These are phyloP conservation scores for Hyphantria cunea DNA, from an alignment of 1,140 invertebrate species.

Conservation along the genomic window DNA sequence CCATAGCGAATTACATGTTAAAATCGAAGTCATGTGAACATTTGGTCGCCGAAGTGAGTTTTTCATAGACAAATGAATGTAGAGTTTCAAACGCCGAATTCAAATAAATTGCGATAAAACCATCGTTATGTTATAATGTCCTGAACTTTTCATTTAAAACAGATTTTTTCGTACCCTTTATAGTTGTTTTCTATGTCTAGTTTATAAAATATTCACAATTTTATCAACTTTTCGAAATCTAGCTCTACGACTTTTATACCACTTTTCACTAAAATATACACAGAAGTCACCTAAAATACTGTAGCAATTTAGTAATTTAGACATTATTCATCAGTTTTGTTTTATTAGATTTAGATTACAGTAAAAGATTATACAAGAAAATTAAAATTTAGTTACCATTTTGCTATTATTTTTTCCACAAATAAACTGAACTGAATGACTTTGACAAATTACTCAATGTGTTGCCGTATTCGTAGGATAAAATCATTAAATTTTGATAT, in stretches of 20 bases:
- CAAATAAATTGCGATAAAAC: too few species aligned
- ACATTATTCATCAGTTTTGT: neutral
- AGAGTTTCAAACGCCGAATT: neutral
- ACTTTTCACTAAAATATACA: conserved; percentile 40
- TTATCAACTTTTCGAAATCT: conserved; percentile 4
- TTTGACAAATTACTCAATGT: conserved; percentile 24
- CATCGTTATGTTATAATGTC: too few species aligned
- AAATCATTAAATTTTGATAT: too few species aligned
- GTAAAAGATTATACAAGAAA: conserved; percentile 41
- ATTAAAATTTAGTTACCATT: conserved; percentile 69
- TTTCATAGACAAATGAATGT: neutral
- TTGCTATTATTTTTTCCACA: conserved; percentile 49
- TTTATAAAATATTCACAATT: neutral
- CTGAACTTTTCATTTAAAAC: neutral
- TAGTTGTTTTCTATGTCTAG: neutral
- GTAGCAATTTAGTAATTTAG: conserved; percentile 13
- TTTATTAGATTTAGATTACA: conserved; percentile 10
- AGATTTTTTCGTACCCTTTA: conserved; percentile 28
- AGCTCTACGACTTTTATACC: conserved; percentile 29
- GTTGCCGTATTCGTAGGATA: too few species aligned
- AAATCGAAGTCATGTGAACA: conserved; percentile 4
- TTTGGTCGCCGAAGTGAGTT: neutral
- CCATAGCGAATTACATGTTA: neutral
- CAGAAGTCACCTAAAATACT: conserved; percentile 35
- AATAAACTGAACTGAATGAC: conserved; percentile 39